Conservation (phyloP, 2,888 invertebrate species). For the Orthosia gothica region DNA sequence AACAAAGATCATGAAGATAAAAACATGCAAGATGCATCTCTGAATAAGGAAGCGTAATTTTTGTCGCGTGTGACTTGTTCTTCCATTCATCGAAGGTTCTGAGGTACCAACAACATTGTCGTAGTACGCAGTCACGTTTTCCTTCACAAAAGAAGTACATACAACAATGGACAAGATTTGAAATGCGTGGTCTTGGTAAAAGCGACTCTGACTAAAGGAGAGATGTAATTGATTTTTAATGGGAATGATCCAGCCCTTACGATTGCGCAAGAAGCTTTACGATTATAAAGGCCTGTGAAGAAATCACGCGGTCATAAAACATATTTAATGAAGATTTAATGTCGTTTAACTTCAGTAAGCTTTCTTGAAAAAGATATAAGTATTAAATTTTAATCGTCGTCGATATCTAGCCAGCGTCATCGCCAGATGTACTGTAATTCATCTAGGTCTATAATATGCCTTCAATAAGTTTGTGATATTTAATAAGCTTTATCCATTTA, state of each 20-base stretch:
- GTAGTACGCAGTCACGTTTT: conserved; percentile 52
- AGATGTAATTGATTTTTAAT: conserved; percentile 79
- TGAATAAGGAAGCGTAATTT: conserved; percentile 28
- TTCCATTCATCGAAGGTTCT: conserved; percentile 32
- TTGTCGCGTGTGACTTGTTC: conserved; percentile 29
- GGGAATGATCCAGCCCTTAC: conserved; percentile 65
- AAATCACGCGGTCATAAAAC: conserved; percentile 53
- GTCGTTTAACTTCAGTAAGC: conserved; percentile 29
- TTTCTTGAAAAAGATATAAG: conserved; percentile 16
- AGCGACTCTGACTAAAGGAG: conserved; percentile 61
- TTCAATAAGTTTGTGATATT: not conserved
- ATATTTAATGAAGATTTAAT: conserved; percentile 37
- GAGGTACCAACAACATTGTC: conserved; percentile 42
- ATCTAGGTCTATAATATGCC: not conserved
- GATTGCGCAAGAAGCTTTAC: conserved; percentile 68
- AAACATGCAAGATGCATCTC: conserved; percentile 4
- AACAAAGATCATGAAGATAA: conserved; percentile 10
- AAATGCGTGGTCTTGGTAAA: conserved; percentile 65
- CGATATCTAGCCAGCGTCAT: not conserved
- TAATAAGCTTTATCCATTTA: conserved; percentile 3
- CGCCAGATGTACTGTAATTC: not conserved
- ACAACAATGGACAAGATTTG: conserved; percentile 59
- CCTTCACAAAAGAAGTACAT: conserved; percentile 64
- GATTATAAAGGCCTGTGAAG: conserved; percentile 48
- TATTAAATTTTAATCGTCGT: conserved; percentile 17